Base-by-base conservation (phyloP, 2,888 invertebrate species). In the Boloria euphrosyne region DNA sequence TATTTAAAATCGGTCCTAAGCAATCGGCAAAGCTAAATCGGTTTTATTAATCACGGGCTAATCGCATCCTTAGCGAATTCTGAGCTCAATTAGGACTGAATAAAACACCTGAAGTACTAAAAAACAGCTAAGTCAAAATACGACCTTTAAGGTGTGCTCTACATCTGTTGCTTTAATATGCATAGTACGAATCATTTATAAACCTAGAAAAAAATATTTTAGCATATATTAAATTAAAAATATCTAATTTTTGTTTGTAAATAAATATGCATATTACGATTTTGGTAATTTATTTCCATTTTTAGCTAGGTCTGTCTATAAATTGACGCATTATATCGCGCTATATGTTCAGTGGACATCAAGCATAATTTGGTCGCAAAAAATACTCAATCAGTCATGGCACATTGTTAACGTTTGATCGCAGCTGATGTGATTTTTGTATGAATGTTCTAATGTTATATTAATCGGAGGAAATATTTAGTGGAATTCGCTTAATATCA, bases 1-100 rank as follows among this genome's bases (percentile, higher is more conserved):
- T 78, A 76, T 76, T 74, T 73, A 74, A 76, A 75, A 77, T 72
- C 78, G 74, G 74, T 75, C 74, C 76, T 76, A 75, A 78, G 77
- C 73, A 76, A 78, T 71, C 79, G 74, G 75, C 77, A 72, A 76
- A 78, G 77, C 77, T 74, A 75, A 76, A 78, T 75, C 78, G 76
- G 71, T 74, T 77, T 76, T 84, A 89, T 89, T 87, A 90, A 90
- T 91, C 90, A 90, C 78, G 75, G 70, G 77, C 81, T 89, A 90
- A 91, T 91, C 87, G 90, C 85, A 89, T 89, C 88, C 88, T 89
- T 90, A 88, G 84, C 87, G 87, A 90, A 90, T 89, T 74, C 73
- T 81, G 71, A 82, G 89, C 89, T 86, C 90, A 91, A 91, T 91
- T 89, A 90, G 83, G 81, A 80, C 75, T 82, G 83, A 82, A 86